Conservation (phyloP, 2,888 invertebrate genomes). For the Aquatica leii region DNA sequence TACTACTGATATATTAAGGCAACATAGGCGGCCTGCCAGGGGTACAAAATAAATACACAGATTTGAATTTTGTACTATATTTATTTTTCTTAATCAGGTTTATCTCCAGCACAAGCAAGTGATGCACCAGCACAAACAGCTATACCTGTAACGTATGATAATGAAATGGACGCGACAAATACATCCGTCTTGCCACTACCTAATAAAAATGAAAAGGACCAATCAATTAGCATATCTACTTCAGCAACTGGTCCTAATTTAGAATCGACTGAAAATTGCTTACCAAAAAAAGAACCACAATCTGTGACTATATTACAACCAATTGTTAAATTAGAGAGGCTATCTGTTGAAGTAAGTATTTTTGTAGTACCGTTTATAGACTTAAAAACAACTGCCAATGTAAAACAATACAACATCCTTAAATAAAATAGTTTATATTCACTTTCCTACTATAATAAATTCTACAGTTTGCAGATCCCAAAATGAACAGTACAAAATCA, state of each 20-base stretch:
- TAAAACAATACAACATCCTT: too few species aligned
- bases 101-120: constrained; percentile 71
- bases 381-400: too few species aligned
- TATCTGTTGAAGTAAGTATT: constrained; percentile 61
- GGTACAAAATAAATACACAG: constrained; percentile 17
- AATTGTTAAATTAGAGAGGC: constrained; percentile 68
- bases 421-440: constrained; percentile 56
- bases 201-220: constrained; percentile 6
- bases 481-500: constrained; percentile 66
- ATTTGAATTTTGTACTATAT: neutral
- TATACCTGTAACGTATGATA: constrained; percentile 47
- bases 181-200: neutral
- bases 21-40: constrained; percentile 42
- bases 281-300: constrained; percentile 42
- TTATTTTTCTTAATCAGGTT: constrained; percentile 54
- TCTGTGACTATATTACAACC: constrained; percentile 61
- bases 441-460: constrained; percentile 3
- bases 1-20: constrained; percentile 52
- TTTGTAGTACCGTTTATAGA: too few species aligned
- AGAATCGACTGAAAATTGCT: constrained; percentile 4
- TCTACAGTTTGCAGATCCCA: constrained; percentile 67
- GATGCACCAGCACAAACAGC: constrained; percentile 67
- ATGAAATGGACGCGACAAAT: constrained; percentile 17
- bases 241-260: constrained; percentile 21
- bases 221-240: constrained; percentile 28